A percentile compares a stretch with the other conserved stretches of the same genome.
Conservation (phyloP, 2,113 vertebrate species). For the Pogonocichla stellata region DNA sequence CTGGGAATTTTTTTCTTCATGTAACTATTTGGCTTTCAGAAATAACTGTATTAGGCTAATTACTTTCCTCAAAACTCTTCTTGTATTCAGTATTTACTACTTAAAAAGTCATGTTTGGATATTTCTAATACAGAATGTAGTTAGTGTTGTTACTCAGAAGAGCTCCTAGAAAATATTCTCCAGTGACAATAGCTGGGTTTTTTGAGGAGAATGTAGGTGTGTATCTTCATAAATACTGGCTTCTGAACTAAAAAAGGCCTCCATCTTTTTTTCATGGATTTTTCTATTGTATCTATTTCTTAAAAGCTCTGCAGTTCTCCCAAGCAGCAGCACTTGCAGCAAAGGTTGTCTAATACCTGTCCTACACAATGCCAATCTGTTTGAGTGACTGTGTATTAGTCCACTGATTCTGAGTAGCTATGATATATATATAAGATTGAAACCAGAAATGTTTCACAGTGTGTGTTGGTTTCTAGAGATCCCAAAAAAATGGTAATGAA, state of each 20-base stretch:
- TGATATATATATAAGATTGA: background rate
- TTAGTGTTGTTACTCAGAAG: background rate
- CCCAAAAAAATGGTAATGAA: accelerated
- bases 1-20: background rate
- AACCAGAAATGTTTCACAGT: background rate
- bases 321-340: background rate
- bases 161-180: background rate
- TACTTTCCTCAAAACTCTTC: background rate
- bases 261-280: background rate
- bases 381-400: background rate
- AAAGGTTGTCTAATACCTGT: background rate
- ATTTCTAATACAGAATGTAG: background rate
- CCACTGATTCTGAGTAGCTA: background rate
- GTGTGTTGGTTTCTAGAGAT: background rate
- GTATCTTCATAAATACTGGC: background rate
- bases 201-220: constrained; percentile 25
- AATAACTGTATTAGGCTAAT: background rate
- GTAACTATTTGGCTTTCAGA: background rate
- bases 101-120: background rate
- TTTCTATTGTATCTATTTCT: background rate
- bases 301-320: background rate
- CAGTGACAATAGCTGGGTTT: background rate
- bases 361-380: background rate
- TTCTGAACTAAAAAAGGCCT: background rate
- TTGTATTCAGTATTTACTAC: background rate